phyloP scores from a whole-genome alignment of 2,113 vertebrate species.

The Hiodon tergisus region DNA sequence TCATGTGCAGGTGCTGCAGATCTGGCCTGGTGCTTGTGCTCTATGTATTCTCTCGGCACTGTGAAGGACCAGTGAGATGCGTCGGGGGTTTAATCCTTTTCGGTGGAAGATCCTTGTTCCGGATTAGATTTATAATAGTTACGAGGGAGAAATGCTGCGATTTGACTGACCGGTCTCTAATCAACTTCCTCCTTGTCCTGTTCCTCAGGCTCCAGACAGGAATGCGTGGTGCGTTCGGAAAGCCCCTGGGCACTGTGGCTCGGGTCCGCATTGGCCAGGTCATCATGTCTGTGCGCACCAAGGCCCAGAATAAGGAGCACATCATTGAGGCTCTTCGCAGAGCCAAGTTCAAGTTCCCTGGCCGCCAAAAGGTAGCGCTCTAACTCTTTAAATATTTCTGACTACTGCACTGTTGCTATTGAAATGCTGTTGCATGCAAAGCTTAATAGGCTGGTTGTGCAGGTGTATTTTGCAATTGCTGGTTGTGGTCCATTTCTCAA shows the following conservation, averaged over 20 bases:
- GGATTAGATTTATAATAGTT: too few species aligned
- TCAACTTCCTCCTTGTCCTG: not conserved
- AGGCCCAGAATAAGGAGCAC: constrained; percentile 84
- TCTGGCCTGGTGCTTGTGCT: not conserved
- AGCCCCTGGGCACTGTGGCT: constrained; percentile 84
- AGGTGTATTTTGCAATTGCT: not conserved
- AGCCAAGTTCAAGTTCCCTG: constrained; percentile 90
- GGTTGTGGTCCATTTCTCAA: not conserved
- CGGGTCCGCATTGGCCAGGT: constrained; percentile 85
- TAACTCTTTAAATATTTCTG: not conserved
- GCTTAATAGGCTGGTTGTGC: not conserved
- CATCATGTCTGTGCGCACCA: constrained; percentile 89
- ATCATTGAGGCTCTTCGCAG: constrained; percentile 79
- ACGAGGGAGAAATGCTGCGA: too few species aligned
- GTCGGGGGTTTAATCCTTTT: too few species aligned
- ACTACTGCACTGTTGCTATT: too few species aligned
- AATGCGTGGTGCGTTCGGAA: constrained; percentile 85
- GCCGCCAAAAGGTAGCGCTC: constrained; percentile 75
- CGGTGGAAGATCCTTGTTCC: too few species aligned
- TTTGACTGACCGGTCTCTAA: not conserved
- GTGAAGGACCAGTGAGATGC: not conserved
- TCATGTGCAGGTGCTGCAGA: not conserved
- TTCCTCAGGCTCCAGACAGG: constrained; percentile 77
- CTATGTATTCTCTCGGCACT: not conserved
- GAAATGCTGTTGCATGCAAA: not conserved